Evolutionary conservation across 2,888 invertebrate genomes (phyloP).

Genomic region (Hyposoter dolosus): DNA sequence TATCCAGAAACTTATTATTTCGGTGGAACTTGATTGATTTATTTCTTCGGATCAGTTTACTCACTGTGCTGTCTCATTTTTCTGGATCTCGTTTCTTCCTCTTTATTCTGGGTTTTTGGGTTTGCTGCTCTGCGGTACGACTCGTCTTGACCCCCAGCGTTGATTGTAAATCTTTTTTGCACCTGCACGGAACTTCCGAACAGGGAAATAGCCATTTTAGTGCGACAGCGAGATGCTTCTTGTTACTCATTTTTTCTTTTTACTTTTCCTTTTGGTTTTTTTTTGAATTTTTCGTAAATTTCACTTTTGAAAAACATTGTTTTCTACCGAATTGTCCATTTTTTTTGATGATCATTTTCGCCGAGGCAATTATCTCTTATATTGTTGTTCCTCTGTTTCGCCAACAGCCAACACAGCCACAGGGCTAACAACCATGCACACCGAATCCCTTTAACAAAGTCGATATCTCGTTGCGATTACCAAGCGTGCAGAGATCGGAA

Average conservation of each 20-base stretch:
- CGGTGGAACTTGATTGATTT: neutral
- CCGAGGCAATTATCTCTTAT: neutral
- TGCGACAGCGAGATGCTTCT: conserved; percentile 5
- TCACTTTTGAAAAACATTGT: conserved; percentile 33
- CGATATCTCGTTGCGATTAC: conserved; percentile 34
- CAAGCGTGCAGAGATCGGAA: conserved; percentile 20
- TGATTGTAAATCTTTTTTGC: conserved; percentile 37
- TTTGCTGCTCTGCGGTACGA: conserved; percentile 6
- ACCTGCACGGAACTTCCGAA: conserved; percentile 40
- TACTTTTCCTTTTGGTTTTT: neutral
- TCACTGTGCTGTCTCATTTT: neutral
- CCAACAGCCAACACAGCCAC: neutral
- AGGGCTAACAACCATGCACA: conserved; percentile 8
- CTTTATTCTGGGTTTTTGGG: neutral
- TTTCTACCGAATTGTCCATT: neutral
- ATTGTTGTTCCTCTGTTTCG: neutral
- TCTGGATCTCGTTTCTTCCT: neutral
- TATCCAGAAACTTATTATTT: conserved; percentile 16
- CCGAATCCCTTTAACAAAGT: conserved; percentile 38
- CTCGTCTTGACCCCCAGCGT: conserved; percentile 35
- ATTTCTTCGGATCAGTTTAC: neutral
- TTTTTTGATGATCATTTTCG: conserved; percentile 21
- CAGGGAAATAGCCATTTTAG: conserved; percentile 27
- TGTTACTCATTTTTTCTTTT: neutral
- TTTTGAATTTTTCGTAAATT: conserved; percentile 25